Evolutionary conservation across 2,888 invertebrate genomes (phyloP), one percentile per base, ranked within the genome.

Genomic region (Napeogenes inachia): DNA sequence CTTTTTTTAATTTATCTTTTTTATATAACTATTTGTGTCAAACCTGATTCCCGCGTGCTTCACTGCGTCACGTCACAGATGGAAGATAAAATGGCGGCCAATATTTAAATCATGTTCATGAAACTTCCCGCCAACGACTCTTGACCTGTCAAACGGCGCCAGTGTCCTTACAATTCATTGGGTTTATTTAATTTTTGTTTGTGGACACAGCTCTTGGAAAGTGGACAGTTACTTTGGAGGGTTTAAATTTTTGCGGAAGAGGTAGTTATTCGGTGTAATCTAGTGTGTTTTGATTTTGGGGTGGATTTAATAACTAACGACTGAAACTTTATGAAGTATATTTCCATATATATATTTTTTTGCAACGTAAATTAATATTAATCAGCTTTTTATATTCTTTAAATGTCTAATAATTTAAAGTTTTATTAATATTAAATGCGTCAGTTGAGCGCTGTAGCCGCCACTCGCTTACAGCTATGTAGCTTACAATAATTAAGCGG

Each of bases 71-170:
- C 85, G 87, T 86, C 71, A 75, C 75, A 75, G 85, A 87, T 86
- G 77, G 71, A 73, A 85, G 87, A 87, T 87, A 87, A 82, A 80
- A 82, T 80, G 82, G 80, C 79, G 78, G 69, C 59, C 70, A 77
- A 83, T 84, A 85, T 86, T 87, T 85, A 85, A 87, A 87, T 85
- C 84, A 83, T 80, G 81, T 77, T 70, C 68, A 71, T 71, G 70
- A 70, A 69, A 77, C 81, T 80, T 79, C 79, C 80, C 76, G 75
- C 70, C 68, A 65, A 55, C 66, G 70, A 72, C 72, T 69, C 66
- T 68, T 75, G 82, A 79, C 64, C 79, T 67, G 60, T 70, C 68
- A 64, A 66, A 56, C 62, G 73, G 66, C 62, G 64, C 61, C 65
- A 62, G 61, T 56, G 66, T 57, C 53, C 59, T 46, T 33, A 56